Evolutionary conservation across 1,140 invertebrate species (phyloP), one percentile per base, ranked within the genome.

Genomic region (Liolophura sinensis): DNA sequence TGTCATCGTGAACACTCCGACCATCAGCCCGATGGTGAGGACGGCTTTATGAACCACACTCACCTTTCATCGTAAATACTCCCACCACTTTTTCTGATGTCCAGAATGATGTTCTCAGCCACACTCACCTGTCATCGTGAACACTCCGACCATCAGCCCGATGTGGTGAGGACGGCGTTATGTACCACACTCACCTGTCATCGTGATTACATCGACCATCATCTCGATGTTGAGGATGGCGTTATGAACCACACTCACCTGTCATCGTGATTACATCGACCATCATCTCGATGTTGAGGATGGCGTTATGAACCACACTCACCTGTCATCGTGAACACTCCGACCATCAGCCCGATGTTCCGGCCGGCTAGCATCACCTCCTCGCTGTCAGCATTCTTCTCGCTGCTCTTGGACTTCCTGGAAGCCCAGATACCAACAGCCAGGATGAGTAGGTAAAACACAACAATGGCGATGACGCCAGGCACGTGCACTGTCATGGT

Each of bases 321-420:
- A 94, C 93, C 93, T 83, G 96, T 98, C 96, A 98, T 99, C 18
- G 96, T 98, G 76, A 98, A 98, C 68, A 97, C 96, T 22, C 96
- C 96, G 52, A 98, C 96, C 75, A 98, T 93, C 4, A 97, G 40
- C 6, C 96, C 96, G 74, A 98, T 98, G 77, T 94, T 96, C 58
- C 96, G 87, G 0, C 96, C 96, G 0, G 96, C 96, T 73, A 98
- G 84, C 95, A 98, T 98, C 18, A 99, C 94, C 83, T 97, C 95
- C 85, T 97, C 95, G 27, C 86, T 87, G 79, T 96, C 82, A 6
- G 74, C 67, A 14, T 81, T 73, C 14, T 52, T 59, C 27, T 68
- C 76, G 1, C 64, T 73, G 60, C 65, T 67, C 60, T 74, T 83
- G 66, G 92, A 90, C 85, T 97, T 97, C 73, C 93, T 88, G 24